Percentiles rank a stretch among this genome's conserved stretches.
These are phyloP conservation scores for Lagria hirta DNA, from an alignment of 2,888 invertebrate species.

Conservation along the genomic window DNA sequence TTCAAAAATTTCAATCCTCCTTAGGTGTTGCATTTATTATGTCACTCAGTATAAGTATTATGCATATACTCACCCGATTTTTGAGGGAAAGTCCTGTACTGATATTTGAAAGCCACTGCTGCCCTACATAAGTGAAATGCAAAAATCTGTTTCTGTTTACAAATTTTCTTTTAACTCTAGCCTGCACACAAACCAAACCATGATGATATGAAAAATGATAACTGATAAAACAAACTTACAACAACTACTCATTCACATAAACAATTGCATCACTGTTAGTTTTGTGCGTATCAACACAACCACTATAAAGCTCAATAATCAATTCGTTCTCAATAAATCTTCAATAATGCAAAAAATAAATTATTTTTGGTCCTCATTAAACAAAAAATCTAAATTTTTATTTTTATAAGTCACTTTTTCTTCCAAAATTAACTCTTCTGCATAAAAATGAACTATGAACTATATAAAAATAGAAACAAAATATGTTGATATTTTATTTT, in stretches of 20 bases:
- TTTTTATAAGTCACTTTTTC: no score
- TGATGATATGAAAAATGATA: constrained; percentile 41
- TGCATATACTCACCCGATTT: constrained; percentile 68
- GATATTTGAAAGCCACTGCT: constrained; percentile 75
- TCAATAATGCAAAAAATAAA: no score
- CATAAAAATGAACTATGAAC: no score
- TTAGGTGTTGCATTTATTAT: not conserved
- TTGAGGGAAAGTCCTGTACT: constrained; percentile 58
- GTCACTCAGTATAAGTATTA: not conserved
- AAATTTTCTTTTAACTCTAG: constrained; percentile 57
- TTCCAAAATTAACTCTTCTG: no score
- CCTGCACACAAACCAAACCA: constrained; percentile 60
- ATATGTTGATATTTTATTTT: no score
- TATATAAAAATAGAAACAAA: no score
- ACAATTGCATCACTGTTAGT: constrained; percentile 35
- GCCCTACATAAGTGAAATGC: constrained; percentile 76
- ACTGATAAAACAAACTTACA: constrained; percentile 25
- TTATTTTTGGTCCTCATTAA: no score
- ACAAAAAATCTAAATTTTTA: no score
- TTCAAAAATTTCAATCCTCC: constrained; percentile 9
- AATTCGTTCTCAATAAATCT: no score
- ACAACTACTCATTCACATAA: constrained; percentile 7
- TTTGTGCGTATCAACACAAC: constrained; percentile 39
- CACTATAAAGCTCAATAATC: no score
- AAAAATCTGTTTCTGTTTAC: constrained; percentile 60